Evolutionary conservation across 1,140 invertebrate species (phyloP).

Genomic region (Drosophila funebris): DNA sequence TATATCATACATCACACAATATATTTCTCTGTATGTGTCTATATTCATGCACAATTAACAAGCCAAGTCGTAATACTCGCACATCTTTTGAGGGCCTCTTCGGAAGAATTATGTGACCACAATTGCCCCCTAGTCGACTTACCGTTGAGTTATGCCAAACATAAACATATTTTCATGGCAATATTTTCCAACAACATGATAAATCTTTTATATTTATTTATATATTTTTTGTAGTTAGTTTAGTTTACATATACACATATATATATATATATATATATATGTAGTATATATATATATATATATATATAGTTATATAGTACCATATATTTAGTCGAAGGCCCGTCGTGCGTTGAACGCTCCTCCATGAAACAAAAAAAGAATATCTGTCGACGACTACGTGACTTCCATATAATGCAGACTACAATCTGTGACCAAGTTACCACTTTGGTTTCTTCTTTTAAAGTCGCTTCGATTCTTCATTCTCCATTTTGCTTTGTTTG

Average conservation of each 20-base stretch:
- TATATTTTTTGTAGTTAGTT: conserved; percentile 9
- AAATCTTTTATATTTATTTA: too few relatives aligned
- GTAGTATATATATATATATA: conserved; percentile 2
- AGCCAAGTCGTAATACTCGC: not conserved
- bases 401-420: conserved; percentile 11
- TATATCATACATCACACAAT: not conserved
- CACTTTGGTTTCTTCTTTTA: not conserved
- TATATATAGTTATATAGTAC: conserved; percentile 1
- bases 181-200: conserved; percentile 42
- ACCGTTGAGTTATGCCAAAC: conserved; percentile 41
- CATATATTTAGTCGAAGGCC: conserved; percentile 17
- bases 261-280: conserved; percentile 5
- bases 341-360: conserved; percentile 1
- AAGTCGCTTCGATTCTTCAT: not conserved
- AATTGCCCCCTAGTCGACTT: conserved; percentile 24
- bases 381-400: conserved; percentile 19
- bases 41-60: not conserved
- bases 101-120: conserved; percentile 40
- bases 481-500: too few relatives aligned
- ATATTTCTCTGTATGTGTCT: not conserved
- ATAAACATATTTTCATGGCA: conserved; percentile 48
- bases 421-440: not conserved
- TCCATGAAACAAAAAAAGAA: conserved; percentile 10
- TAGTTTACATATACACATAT: too few relatives aligned
- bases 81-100: conserved; percentile 1